Evolutionary conservation across 1,140 invertebrate genomes (phyloP).

Genomic region (Drosophila rufa): DNA sequence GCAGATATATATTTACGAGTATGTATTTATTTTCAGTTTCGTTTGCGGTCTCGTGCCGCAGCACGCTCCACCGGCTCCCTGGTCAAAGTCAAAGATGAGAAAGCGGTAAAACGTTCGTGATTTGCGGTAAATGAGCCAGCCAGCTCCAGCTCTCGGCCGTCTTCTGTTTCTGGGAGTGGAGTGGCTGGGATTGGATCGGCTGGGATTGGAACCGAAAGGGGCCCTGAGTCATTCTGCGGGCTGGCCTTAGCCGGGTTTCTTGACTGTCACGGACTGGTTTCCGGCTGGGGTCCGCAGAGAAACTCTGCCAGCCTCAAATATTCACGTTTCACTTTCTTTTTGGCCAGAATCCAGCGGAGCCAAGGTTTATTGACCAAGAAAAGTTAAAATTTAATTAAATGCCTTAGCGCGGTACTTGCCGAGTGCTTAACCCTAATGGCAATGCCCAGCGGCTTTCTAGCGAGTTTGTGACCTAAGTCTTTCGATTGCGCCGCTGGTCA

Average conservation of each 20-base stretch:
- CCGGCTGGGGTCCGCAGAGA: constrained; percentile 52
- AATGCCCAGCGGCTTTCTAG: constrained; percentile 52
- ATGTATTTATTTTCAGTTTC: constrained; percentile 50
- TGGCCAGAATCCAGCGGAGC: constrained; percentile 64
- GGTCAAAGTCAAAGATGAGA: constrained; percentile 63
- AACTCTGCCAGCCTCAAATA: constrained; percentile 44
- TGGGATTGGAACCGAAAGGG: constrained; percentile 5
- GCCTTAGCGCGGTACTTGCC: constrained; percentile 1
- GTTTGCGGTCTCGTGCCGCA: constrained; percentile 45
- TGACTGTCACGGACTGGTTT: constrained; percentile 72
- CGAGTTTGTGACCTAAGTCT: constrained; percentile 72
- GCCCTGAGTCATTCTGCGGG: constrained; percentile 37
- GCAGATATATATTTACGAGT: constrained; percentile 7
- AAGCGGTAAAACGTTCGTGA: constrained; percentile 62
- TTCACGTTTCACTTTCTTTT: constrained; percentile 76
- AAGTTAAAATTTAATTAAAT: constrained; percentile 39
- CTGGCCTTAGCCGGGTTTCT: constrained; percentile 36
- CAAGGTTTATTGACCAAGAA: constrained; percentile 65
- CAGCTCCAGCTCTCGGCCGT: constrained; percentile 5
- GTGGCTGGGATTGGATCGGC: constrained; percentile 6
- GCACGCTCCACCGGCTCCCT: constrained; percentile 50
- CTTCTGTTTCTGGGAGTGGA: constrained; percentile 26
- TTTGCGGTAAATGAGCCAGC: constrained; percentile 56
- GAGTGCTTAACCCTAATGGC: constrained; percentile 40
- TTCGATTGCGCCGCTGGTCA: constrained; percentile 61